These are phyloP conservation scores for Pseudomyrmex pallidus DNA, from an alignment of 1,140 invertebrate genomes.

Conservation along the genomic window DNA sequence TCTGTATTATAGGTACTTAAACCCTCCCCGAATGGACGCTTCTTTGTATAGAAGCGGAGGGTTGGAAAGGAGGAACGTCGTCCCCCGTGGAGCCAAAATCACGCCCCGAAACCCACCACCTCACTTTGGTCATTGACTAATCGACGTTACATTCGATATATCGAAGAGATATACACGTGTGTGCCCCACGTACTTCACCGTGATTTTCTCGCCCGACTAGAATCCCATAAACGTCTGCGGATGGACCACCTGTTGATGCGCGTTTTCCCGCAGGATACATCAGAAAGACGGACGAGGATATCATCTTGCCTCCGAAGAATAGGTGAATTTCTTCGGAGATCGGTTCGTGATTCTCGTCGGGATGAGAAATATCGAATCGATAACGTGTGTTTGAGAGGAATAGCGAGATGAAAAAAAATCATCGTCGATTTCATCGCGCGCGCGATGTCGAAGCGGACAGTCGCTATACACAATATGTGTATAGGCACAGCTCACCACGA, in stretches of 20 bases:
- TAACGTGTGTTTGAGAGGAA: background rate
- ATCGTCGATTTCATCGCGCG: too few relatives aligned
- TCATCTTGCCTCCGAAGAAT: background rate
- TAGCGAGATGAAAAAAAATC: background rate
- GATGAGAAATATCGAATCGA: background rate
- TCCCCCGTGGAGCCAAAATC: slow-evolving; percentile 70
- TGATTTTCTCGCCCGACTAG: background rate
- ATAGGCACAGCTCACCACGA: background rate
- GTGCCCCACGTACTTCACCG: too few relatives aligned
- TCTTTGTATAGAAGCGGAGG: slow-evolving; percentile 12
- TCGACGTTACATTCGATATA: slow-evolving; percentile 58
- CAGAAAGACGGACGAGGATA: background rate
- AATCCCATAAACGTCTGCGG: slow-evolving; percentile 10
- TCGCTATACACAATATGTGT: background rate
- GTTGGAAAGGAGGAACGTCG: slow-evolving; percentile 5
- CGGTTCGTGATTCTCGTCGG: background rate
- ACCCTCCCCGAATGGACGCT: slow-evolving; percentile 43
- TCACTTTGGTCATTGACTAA: slow-evolving; percentile 65
- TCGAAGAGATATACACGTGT: background rate
- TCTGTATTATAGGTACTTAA: slow-evolving; percentile 56
- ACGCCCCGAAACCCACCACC: slow-evolving; percentile 47
- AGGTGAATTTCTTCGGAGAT: background rate
- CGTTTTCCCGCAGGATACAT: slow-evolving; percentile 25
- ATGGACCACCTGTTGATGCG: slow-evolving; percentile 65
- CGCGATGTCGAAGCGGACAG: background rate